phyloP scores from a whole-genome alignment of 2,888 invertebrate genomes.

The Agrochola macilenta region DNA sequence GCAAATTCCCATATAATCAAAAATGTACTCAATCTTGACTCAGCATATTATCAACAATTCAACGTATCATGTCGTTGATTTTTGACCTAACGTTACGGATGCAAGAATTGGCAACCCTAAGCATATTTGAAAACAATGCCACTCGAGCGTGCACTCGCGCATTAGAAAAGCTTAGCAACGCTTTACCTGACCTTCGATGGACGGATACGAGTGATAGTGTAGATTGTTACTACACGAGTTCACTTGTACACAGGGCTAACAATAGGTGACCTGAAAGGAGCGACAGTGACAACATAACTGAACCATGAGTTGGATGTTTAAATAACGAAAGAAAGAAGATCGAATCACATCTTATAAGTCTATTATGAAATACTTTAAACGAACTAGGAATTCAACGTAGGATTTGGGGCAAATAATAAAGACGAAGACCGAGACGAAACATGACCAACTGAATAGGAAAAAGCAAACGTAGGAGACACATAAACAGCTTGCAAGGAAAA shows the following conservation, averaged over 20 bases:
- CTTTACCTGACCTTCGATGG: constrained; percentile 57
- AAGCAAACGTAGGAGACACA: neutral
- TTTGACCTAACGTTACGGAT: neutral
- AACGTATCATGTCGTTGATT: neutral
- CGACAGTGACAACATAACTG: constrained; percentile 20
- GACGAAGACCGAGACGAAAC: neutral
- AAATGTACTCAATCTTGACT: neutral
- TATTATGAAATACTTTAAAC: neutral
- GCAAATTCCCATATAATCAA: constrained; percentile 6
- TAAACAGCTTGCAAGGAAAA: neutral
- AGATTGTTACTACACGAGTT: constrained; percentile 44
- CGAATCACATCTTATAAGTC: neutral
- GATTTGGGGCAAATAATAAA: neutral
- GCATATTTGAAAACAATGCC: constrained; percentile 60
- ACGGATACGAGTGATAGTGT: constrained; percentile 53
- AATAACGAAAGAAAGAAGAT: neutral
- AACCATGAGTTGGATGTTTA: constrained; percentile 1
- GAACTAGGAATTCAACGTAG: no score
- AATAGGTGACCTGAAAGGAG: constrained; percentile 29
- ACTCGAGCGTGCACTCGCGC: constrained; percentile 49
- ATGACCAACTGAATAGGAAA: neutral
- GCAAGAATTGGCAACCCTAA: constrained; percentile 48
- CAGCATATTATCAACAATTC: neutral
- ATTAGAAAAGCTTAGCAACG: constrained; percentile 47
- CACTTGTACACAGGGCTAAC: constrained; percentile 18